Conservation (phyloP, 1,140 invertebrate genomes). For the Tetranychus cinnabarinus region DNA sequence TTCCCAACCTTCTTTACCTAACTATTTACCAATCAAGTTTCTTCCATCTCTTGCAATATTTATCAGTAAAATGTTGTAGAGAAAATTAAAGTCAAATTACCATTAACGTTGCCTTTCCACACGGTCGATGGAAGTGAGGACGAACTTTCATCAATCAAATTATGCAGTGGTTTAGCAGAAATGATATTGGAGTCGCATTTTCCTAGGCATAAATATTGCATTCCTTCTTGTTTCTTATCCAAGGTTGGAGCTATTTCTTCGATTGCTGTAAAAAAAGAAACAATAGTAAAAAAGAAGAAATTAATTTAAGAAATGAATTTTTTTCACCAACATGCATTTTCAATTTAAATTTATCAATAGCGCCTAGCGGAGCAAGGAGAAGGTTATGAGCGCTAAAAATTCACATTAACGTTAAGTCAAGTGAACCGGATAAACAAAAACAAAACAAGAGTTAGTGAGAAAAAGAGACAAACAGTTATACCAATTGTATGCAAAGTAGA, state of each 20-base stretch:
- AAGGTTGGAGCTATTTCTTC: not conserved
- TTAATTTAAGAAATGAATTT: too few species aligned
- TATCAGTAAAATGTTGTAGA: too few species aligned
- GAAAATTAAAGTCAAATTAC: not conserved
- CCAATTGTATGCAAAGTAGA: not conserved
- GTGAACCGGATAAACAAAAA: not conserved
- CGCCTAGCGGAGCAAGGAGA: too few species aligned
- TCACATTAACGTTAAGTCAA: not conserved
- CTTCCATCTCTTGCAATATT: too few species aligned
- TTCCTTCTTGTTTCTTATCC: not conserved
- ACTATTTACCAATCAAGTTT: too few species aligned
- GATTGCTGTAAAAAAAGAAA: not conserved
- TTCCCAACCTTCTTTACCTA: too few species aligned
- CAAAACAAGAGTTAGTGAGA: not conserved
- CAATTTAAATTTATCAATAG: too few species aligned
- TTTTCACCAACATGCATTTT: too few species aligned
- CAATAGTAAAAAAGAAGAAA: too few species aligned
- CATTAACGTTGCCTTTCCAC: not conserved
- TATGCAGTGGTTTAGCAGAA: not conserved
- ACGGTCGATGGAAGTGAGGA: not conserved
- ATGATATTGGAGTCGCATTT: not conserved
- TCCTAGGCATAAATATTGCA: constrained; percentile 1
- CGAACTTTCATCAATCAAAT: not conserved
- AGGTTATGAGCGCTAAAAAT: too few species aligned
- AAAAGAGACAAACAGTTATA: not conserved